phyloP scores from a whole-genome alignment of 2,797 vertebrate species.

The Pangasius krempfi region DNA sequence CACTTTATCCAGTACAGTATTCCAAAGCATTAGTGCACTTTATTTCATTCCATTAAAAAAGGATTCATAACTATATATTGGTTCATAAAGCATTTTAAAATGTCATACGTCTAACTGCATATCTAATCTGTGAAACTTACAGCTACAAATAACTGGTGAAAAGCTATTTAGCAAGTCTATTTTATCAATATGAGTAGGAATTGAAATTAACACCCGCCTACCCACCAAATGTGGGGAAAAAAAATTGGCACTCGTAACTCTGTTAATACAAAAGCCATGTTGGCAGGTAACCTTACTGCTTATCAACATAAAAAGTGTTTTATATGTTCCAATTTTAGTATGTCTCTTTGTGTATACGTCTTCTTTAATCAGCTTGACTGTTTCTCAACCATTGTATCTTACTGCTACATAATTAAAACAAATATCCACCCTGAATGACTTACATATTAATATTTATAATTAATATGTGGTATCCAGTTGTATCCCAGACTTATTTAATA shows the following conservation, averaged over 20 bases:
- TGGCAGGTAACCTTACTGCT: not conserved
- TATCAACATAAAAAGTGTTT: not conserved
- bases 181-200: no score
- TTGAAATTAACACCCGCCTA: not conserved
- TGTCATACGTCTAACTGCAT: not conserved
- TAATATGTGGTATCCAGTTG: not conserved
- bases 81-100: not conserved
- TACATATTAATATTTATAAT: not conserved
- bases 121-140: not conserved
- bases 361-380: not conserved
- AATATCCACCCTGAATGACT: not conserved
- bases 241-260: not conserved
- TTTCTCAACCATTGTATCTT: not conserved
- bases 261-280: not conserved
- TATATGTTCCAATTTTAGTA: not conserved
- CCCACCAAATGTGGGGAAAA: not conserved
- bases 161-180: not conserved
- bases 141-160: not conserved
- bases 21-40: not conserved
- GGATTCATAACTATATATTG: not conserved
- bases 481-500: not conserved
- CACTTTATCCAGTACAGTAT: not conserved
- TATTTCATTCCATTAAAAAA: not conserved
- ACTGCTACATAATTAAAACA: not conserved
- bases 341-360: not conserved